Base-by-base conservation (phyloP, 2,113 vertebrate species). In the Siniperca chuatsi region DNA sequence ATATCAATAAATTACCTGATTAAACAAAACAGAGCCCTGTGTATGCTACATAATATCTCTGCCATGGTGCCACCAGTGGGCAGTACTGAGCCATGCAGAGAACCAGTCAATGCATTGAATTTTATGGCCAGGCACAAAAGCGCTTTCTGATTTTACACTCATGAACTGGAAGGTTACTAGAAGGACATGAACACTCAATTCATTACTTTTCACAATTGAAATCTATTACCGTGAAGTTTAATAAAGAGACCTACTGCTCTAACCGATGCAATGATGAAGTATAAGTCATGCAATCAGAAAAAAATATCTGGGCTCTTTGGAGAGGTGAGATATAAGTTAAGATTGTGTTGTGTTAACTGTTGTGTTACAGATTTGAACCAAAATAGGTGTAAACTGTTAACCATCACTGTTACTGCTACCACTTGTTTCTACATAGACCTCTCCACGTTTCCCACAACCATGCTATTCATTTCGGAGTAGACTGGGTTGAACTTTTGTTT, bases 31-130 rank as follows among this genome's bases (percentile, higher is more conserved):
- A 16, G 1, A 50, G 21, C 11, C 2, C 20, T 25, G 13, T 23
- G 7, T 37, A 16, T 8, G 40, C 50, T 58, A 9, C 33, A 66
- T 50, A 4, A 61, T 12, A 6, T 6, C 11, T 37, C 33, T 71
- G 29, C 70, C 35, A 40, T 60, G 6, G 0, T 15, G 46, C 90
- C 93, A 93, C 93, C 58, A 82, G 90, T 88, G 85, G 93, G 58
- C 89, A 92, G 79, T 57, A 21, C 35, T 54, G 58, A 87, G 82
- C 83, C n/a, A 10, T 60, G 18, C 50, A 86, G 37, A 58, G n/a
- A 81, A 40, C 44, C 20, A 62, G 73, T 44, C 8, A 8, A 61
- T n/a, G 75, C 58, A 58, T 70, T 66, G 52, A 57, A 65, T 71
- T 77, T 75, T 33, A 72, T 46, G 33, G 25, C 29, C 12, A 5